Evolutionary conservation across 1,140 invertebrate genomes (phyloP).

Genomic region (Macrotrachela quadricornifera): DNA sequence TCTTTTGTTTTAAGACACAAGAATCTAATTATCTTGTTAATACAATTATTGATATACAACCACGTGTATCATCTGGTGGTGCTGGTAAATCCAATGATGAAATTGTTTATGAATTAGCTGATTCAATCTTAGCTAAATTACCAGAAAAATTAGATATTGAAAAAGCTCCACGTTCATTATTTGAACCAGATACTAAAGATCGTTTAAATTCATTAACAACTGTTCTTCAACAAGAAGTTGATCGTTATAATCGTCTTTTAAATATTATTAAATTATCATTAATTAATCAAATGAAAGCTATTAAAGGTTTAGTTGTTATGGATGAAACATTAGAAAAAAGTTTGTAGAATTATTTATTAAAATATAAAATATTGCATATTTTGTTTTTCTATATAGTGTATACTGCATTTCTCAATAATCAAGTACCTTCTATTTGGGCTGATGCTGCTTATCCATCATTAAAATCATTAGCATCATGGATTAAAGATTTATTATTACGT

Average conservation of each 20-base stretch:
- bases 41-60: conserved; percentile 53
- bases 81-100: conserved; percentile 47
- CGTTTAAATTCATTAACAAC: conserved; percentile 55
- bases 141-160: conserved; percentile 39
- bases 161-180: conserved; percentile 27
- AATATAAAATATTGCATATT: too few species aligned
- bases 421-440: conserved; percentile 59
- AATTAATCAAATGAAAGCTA: conserved; percentile 53
- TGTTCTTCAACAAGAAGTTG: conserved; percentile 59
- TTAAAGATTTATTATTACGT: conserved; percentile 49
- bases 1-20: conserved; percentile 36
- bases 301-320: conserved; percentile 64
- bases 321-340: conserved; percentile 54
- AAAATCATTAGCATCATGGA: conserved; percentile 58
- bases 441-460: conserved; percentile 57
- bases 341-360: background rate
- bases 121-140: conserved; percentile 38
- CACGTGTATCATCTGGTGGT: conserved; percentile 35
- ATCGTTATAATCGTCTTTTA: conserved; percentile 57
- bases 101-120: conserved; percentile 47
- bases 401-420: background rate
- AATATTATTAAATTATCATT: conserved; percentile 32
- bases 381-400: too few species aligned
- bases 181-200: conserved; percentile 41
- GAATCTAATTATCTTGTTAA: conserved; percentile 43